Percentiles rank a stretch among this genome's conserved stretches.
Conservation (phyloP, 2,113 vertebrate genomes). For the Neogale vison region DNA sequence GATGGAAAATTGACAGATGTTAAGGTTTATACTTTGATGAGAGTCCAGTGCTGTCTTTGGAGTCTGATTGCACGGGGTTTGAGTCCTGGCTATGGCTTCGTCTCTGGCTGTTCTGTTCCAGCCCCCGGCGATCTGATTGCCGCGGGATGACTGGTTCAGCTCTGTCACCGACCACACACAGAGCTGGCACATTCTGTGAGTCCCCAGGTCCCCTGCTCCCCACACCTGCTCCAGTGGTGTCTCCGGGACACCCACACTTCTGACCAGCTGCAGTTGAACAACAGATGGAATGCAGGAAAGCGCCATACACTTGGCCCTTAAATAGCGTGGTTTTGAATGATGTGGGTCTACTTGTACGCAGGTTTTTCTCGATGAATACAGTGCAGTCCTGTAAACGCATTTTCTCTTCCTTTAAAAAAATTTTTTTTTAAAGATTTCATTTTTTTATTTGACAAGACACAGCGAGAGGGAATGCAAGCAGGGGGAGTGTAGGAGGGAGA, state of each 20-base stretch:
- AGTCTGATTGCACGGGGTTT: not conserved
- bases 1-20: not conserved
- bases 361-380: not conserved
- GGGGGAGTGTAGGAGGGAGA: too few species aligned
- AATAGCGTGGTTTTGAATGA: not conserved
- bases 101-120: not conserved
- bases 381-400: not conserved
- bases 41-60: not conserved
- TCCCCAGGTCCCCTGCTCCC: not conserved
- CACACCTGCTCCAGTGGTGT: fast-evolving
- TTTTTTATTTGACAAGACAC: too few species aligned
- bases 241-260: not conserved
- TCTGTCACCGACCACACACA: not conserved
- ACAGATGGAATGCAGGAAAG: not conserved
- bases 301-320: not conserved
- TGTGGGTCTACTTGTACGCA: not conserved
- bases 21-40: not conserved
- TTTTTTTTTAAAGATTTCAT: too few species aligned
- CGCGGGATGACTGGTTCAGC: not conserved
- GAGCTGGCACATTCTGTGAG: too few species aligned
- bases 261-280: not conserved
- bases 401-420: not conserved
- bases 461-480: too few species aligned
- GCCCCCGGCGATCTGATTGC: not conserved
- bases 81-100: not conserved